Evolutionary conservation across 2,797 vertebrate species (phyloP).

Genomic region (Ceyx erithaca): DNA sequence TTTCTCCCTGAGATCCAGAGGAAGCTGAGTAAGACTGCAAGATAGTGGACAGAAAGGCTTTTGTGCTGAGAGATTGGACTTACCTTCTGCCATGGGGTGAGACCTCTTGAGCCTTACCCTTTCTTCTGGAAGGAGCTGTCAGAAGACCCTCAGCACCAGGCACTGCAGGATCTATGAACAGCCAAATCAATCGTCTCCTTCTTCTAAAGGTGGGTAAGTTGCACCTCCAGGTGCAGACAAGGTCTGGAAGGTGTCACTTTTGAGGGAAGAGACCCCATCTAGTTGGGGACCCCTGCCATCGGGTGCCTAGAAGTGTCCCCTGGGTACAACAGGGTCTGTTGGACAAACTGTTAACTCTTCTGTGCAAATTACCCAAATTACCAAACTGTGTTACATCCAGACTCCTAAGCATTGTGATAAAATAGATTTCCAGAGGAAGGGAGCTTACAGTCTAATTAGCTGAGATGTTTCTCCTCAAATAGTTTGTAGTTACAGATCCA

Average conservation of each 20-base stretch:
- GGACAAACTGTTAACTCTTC: not conserved
- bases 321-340: not conserved
- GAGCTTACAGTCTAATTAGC: not conserved
- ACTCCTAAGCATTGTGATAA: not conserved
- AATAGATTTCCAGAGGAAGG: not conserved
- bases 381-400: not conserved
- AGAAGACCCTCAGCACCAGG: not conserved
- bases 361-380: not conserved
- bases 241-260: not conserved
- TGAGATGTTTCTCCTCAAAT: not conserved
- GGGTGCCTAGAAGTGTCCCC: not conserved
- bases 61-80: not conserved
- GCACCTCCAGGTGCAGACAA: not conserved
- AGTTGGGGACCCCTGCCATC: not conserved
- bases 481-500: not conserved
- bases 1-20: not conserved
- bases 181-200: not conserved
- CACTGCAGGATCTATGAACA: not conserved
- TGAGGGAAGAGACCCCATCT: not conserved
- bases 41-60: not conserved
- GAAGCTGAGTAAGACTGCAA: not conserved
- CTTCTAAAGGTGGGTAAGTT: not conserved
- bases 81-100: not conserved
- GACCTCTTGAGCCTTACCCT: not conserved
- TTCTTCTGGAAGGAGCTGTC: not conserved